Base-by-base conservation (phyloP, 2,797 vertebrate species). In the Thamnophis elegans region DNA sequence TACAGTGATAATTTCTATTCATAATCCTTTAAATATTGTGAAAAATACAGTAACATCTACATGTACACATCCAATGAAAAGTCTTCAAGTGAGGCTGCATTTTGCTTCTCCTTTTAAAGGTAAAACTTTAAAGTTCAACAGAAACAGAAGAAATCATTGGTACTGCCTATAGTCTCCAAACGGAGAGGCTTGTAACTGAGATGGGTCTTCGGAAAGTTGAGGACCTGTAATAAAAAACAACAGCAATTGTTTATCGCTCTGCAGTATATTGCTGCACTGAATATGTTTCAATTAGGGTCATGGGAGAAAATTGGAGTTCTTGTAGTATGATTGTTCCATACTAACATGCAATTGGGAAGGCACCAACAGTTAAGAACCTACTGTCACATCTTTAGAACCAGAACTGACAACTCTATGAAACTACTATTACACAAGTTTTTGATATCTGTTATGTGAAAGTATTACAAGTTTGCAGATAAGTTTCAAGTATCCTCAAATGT, bases 141-240 rank as follows among this genome's bases (percentile, higher is more conserved):
- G 0, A 62, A 73, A 47, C 1, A 89, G 93, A 28, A 89, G 47
- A 36, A 36, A 85, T 99, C 98, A 99, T 91, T 99, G 99, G 95
- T 98, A 99, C 92, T 99, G 99, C 89, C 98, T 98, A 95, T 99
- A 99, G 96, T 99, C 98, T 0, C 98, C 98, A 58, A 99, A 99
- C 0, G 98, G 97, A 32, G 98, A 95, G 16, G 98, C 20, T 36
- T 97, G 97, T 95, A 99, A 6, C 93, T 98, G 97, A 47, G 98
- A 97, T 3, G 98, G 97, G 92, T 99, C 99, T 28, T 99, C 99
- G 14, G 98, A 96, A 96, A 98, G 98, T 96, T 98, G 98, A 87
- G 99, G 98, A 36, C 98, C 99, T 99, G 96, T 0, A 58, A 28
- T 22, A 16, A 65, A 89, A 86, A 82, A 60, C 0, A 36, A 88